A percentile compares a stretch with the other conserved stretches of the same genome.
Evolutionary conservation across 92 coral and sea anemone genomes (phyloP).

Genomic region (Virgularia gustaviana): DNA sequence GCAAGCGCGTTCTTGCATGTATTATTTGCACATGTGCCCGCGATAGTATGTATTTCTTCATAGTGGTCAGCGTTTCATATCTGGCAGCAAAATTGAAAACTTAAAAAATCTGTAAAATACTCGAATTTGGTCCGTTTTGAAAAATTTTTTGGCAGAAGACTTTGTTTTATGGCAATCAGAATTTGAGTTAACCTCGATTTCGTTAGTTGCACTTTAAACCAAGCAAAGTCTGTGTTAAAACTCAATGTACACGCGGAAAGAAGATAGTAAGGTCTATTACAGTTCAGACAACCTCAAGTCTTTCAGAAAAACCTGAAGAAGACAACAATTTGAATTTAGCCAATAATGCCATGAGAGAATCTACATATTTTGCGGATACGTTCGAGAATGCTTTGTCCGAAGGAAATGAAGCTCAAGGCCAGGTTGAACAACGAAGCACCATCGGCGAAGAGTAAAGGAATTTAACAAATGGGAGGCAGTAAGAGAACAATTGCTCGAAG

Average conservation of each 20-base stretch:
- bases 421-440: background rate
- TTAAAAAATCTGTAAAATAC: no score
- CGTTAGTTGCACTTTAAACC: no score
- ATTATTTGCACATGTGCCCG: no score
- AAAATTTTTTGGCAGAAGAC: no score
- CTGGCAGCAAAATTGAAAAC: no score
- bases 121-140: no score
- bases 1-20: no score
- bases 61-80: no score
- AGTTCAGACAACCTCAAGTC: background rate
- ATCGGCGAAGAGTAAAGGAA: background rate
- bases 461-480: background rate
- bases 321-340: background rate
- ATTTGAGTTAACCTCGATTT: no score
- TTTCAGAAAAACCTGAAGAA: background rate
- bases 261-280: background rate
- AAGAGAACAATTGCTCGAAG: background rate
- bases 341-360: background rate
- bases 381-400: background rate
- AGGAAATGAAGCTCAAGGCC: background rate
- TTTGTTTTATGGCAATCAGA: no score
- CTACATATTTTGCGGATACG: slow-evolving; percentile 1
- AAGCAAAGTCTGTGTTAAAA: no score
- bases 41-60: no score
- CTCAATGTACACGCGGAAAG: background rate